Evolutionary conservation across 2,888 invertebrate genomes (phyloP), one percentile per base, ranked within the genome.

Genomic region (Gryllus longicercus): DNA sequence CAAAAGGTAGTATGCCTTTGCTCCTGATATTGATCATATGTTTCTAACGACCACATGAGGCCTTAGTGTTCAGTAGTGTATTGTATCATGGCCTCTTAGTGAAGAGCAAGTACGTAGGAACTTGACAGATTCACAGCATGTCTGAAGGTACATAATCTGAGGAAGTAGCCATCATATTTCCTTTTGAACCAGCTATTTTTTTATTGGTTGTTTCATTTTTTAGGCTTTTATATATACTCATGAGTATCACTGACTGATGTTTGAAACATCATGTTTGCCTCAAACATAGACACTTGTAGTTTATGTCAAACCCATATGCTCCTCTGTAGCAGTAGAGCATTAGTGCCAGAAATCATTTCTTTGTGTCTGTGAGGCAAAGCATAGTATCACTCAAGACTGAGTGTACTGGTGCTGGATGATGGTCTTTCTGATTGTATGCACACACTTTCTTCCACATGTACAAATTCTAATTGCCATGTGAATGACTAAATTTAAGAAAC

Each of bases 11-110:
- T 18, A 63, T 5, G 63, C 63, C 63, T 4, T 63, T 63, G 63
- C 63, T 63, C 14, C 63, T 63, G 63, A 63, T 63, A 63, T 63
- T 63, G 63, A 63, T 63, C 14, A 63, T 63, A 63, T 63, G 63
- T 63, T 63, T 63, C 63, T 5, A 63, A 18, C n/a, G 11, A n/a
- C n/a, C 63, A 63, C 14, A 63, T 63, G 63, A 63, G 63, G 63
- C 63, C 63, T 63, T 63, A 63, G 63, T 63, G 63, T 63, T 63
- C 63, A n/a, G 63, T 63, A 63, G 63, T 63, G 63, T 63, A 63
- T 18, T 63, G n/a, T 63, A 63, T 63, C 14, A 63, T 63, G 63
- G 63, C 63, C 63, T 63, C 63, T 63, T 63, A 63, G 63, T 63
- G 63, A 63, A 63, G 16, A 63, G 63, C 63, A 63, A 63, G 63